These are phyloP conservation scores for Sisor rabdophorus DNA, from an alignment of 2,113 vertebrate species.

Conservation along the genomic window DNA sequence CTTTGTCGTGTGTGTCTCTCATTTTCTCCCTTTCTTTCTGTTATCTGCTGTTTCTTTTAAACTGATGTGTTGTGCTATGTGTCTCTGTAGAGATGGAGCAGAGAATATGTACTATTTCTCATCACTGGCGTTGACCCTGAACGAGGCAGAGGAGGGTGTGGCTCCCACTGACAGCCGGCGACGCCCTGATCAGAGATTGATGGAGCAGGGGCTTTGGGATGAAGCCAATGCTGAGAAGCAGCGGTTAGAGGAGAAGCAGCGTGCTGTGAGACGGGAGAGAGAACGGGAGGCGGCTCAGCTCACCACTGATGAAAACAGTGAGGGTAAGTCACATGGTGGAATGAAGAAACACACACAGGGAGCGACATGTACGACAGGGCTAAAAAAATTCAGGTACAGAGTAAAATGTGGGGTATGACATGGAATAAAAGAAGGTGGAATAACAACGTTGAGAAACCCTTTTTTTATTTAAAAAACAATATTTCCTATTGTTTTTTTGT, in stretches of 20 bases:
- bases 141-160: conserved; percentile 79
- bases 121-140: conserved; percentile 85
- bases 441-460: no score
- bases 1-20: no score
- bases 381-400: no score
- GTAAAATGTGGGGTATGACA: no score
- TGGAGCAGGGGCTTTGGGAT: conserved; percentile 94
- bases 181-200: conserved; percentile 88
- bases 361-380: no score
- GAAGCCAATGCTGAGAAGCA: conserved; percentile 93
- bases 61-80: neutral
- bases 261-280: conserved; percentile 73
- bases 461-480: conserved; percentile 25
- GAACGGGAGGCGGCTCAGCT: conserved; percentile 78
- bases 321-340: neutral
- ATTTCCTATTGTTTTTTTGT: no score
- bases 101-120: conserved; percentile 98
- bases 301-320: conserved; percentile 67
- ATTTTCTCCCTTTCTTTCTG: neutral
- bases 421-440: no score
- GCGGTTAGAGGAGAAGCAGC: conserved; percentile 92
- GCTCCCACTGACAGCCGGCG: conserved; percentile 88
- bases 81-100: conserved; percentile 76
- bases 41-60: neutral
- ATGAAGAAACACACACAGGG: no score